A percentile compares a stretch with the other conserved stretches of the same genome.
phyloP scores from a whole-genome alignment of 2,797 vertebrate genomes.

The Onychomys torridus region DNA sequence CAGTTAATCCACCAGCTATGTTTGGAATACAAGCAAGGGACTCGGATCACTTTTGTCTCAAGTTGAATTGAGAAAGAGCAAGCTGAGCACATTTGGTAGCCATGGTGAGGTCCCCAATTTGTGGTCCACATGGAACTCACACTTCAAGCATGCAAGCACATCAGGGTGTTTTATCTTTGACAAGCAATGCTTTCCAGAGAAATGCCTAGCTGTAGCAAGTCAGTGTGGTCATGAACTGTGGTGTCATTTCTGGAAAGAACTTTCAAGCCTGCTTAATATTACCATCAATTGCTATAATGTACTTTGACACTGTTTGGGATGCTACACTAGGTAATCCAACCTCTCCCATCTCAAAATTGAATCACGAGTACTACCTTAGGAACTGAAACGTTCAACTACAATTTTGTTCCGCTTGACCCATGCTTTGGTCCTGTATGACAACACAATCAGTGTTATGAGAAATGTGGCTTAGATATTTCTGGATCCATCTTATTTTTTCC shows the following conservation, averaged over 20 bases:
- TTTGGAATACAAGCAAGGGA: background rate
- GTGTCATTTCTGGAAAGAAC: constrained; percentile 76
- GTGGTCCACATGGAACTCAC: constrained; percentile 2
- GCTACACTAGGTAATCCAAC: constrained; percentile 57
- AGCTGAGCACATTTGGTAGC: constrained; percentile 40
- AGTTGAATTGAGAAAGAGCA: background rate
- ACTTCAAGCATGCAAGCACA: constrained; percentile 8
- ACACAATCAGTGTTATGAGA: background rate
- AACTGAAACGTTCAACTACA: constrained; percentile 26
- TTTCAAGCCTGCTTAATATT: constrained; percentile 71
- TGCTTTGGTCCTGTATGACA: background rate
- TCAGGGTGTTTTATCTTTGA: constrained; percentile 70
- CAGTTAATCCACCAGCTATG: background rate
- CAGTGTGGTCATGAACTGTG: constrained; percentile 56
- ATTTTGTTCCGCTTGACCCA: background rate
- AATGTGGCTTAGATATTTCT: background rate
- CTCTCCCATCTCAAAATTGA: constrained; percentile 58
- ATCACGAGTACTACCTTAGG: constrained; percentile 44
- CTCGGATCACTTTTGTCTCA: background rate
- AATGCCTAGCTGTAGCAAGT: constrained; percentile 44
- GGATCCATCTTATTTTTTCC: background rate
- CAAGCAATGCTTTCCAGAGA: constrained; percentile 71
- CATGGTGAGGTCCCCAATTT: background rate
- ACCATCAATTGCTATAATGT: constrained; percentile 67
- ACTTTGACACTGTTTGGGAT: constrained; percentile 65